Percentiles rank a stretch among this genome's conserved stretches.
Conservation (phyloP, 2,797 vertebrate genomes). For the Danio aesculapii region DNA sequence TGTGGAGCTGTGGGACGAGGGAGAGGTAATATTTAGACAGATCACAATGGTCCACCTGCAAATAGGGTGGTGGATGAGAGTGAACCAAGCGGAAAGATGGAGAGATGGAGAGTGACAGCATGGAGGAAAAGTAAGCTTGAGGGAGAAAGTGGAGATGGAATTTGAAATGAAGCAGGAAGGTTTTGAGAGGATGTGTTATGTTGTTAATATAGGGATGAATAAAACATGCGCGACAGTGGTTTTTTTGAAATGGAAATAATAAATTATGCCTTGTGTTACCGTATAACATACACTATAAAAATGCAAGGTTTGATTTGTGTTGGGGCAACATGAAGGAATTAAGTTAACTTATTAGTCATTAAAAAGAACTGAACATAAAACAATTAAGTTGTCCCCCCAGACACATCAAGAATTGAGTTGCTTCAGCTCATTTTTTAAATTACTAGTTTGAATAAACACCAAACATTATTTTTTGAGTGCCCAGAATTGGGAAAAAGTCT, state of each 20-base stretch:
- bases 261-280: too few relatives aligned
- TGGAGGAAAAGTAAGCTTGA: conserved; percentile 38
- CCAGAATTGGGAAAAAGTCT: too few relatives aligned
- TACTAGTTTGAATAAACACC: too few relatives aligned
- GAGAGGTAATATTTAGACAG: conserved; percentile 61
- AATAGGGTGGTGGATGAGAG: conserved; percentile 34
- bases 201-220: not conserved
- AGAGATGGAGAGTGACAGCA: conserved; percentile 44
- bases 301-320: too few relatives aligned
- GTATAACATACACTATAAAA: too few relatives aligned
- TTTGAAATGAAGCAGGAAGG: not conserved
- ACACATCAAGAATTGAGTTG: too few relatives aligned
- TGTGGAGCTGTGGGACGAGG: not conserved
- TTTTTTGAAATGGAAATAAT: not conserved
- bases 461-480: too few relatives aligned
- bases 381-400: too few relatives aligned
- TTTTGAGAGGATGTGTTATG: not conserved
- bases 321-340: too few relatives aligned
- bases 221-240: not conserved
- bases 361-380: too few relatives aligned
- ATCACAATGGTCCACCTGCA: conserved; percentile 55
- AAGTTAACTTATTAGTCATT: too few relatives aligned
- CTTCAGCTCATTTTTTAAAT: too few relatives aligned
- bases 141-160: not conserved
- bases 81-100: conserved; percentile 62